phyloP scores from a whole-genome alignment of 2,888 invertebrate species.

The Acanthococcus lagerstroemiae region DNA sequence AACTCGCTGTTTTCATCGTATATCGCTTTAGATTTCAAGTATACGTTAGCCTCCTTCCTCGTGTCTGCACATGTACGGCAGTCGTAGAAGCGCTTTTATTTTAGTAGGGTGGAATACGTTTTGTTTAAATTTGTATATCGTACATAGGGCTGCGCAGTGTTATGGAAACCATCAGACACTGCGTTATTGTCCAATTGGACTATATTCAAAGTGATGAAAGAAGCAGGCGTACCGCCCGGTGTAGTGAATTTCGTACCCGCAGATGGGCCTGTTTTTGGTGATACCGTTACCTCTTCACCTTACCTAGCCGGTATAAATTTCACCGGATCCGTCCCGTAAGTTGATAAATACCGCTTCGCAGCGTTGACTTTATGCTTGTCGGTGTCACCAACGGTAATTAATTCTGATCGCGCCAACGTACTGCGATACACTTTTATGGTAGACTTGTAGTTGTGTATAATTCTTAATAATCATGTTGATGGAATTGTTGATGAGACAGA shows the following conservation, averaged over 20 bases:
- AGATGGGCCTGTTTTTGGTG: conserved; percentile 91
- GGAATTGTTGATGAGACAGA: no score
- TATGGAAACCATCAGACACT: conserved; percentile 99
- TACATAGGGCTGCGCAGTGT: conserved; percentile 79
- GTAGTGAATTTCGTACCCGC: conserved; percentile 96
- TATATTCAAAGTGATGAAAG: conserved; percentile 83
- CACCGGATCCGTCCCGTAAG: conserved; percentile 89
- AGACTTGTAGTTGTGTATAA: no score
- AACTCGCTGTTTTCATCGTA: no score
- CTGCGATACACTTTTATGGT: no score
- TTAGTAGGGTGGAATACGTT: not conserved
- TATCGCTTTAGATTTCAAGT: not conserved
- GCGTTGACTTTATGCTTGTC: not conserved
- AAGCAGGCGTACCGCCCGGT: conserved; percentile 92
- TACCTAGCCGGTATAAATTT: conserved; percentile 91
- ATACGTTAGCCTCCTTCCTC: not conserved
- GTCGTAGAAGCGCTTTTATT: not conserved
- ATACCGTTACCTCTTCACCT: conserved; percentile 73
- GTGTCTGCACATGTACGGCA: not conserved
- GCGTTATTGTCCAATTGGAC: conserved; percentile 91
- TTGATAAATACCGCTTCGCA: conserved; percentile 30
- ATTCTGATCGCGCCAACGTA: no score
- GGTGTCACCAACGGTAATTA: no score
- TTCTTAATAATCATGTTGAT: no score
- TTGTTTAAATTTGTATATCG: no score